Conservation (phyloP, 2,888 invertebrate species). For the Charanyca ferruginea region DNA sequence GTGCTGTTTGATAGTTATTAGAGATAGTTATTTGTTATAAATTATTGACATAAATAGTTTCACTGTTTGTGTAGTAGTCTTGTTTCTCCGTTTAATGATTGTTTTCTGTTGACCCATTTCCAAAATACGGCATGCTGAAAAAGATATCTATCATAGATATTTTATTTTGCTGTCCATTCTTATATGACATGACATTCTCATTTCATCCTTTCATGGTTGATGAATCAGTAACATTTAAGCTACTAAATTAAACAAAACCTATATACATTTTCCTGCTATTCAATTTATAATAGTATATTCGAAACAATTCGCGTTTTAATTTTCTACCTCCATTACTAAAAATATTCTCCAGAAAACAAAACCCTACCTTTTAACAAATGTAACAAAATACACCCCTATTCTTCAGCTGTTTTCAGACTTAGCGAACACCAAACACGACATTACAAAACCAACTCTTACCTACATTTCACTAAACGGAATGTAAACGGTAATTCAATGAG, state of each 20-base stretch:
- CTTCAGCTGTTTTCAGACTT: slow-evolving; percentile 1
- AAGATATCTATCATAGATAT: no score
- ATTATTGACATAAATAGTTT: slow-evolving; percentile 19
- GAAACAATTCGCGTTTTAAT: neutral
- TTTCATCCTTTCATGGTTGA: no score
- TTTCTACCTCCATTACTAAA: neutral
- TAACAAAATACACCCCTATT: slow-evolving; percentile 5
- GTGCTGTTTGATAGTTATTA: slow-evolving; percentile 56
- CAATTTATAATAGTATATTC: no score
- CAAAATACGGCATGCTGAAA: neutral
- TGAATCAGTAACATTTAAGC: no score
- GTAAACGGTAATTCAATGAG: slow-evolving; percentile 67
- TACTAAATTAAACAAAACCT: no score
- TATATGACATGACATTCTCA: no score
- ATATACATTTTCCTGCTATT: no score
- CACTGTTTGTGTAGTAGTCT: neutral
- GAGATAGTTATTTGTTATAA: slow-evolving; percentile 16
- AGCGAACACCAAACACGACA: slow-evolving; percentile 11
- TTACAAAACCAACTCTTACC: slow-evolving; percentile 39
- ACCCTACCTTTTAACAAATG: neutral
- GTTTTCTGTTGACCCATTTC: neutral
- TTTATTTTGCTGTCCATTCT: no score
- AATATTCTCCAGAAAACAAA: neutral
- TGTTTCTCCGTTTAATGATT: neutral
- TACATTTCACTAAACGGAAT: slow-evolving; percentile 40